A percentile compares a stretch with the other conserved stretches of the same genome.
Evolutionary conservation across 2,113 vertebrate species (phyloP).

Genomic region (Pogona vitticeps): DNA sequence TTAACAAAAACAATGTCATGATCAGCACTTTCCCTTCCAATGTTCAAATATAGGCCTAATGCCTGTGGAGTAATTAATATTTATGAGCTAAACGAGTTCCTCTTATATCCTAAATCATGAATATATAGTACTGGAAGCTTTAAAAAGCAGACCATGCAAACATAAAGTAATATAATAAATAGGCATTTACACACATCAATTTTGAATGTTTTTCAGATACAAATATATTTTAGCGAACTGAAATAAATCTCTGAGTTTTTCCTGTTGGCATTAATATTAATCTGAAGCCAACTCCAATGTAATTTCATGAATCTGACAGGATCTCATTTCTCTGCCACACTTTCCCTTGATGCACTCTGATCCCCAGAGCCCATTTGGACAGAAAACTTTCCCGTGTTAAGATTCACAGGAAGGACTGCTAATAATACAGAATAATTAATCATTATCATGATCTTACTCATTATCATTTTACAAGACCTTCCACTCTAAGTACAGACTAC

Average conservation of each 20-base stretch:
- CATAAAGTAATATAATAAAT: slow-evolving; percentile 52
- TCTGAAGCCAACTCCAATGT: slow-evolving; percentile 35
- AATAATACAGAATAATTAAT: slow-evolving; percentile 1
- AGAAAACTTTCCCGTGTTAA: background rate
- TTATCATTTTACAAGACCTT: background rate
- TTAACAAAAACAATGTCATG: slow-evolving; percentile 63
- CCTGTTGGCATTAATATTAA: slow-evolving; percentile 25
- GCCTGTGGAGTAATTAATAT: slow-evolving; percentile 72
- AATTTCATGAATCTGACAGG: slow-evolving; percentile 25
- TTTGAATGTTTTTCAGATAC: slow-evolving; percentile 40
- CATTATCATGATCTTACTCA: background rate
- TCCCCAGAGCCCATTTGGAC: slow-evolving; percentile 29
- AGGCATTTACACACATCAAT: slow-evolving; percentile 49
- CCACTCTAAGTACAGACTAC: too few species aligned
- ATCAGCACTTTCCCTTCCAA: slow-evolving; percentile 66
- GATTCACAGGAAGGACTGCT: background rate
- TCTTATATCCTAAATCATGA: slow-evolving; percentile 64
- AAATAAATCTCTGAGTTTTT: slow-evolving; percentile 45
- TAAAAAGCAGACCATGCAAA: slow-evolving; percentile 54
- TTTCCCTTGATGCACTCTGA: slow-evolving; percentile 22
- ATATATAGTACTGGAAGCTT: slow-evolving; percentile 48
- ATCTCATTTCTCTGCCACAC: slow-evolving; percentile 38
- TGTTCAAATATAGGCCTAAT: slow-evolving; percentile 60
- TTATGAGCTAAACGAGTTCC: slow-evolving; percentile 67
- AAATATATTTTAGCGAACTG: slow-evolving; percentile 52